These are phyloP conservation scores for Clarias magur DNA, from an alignment of 2,113 vertebrate species.

Conservation along the genomic window DNA sequence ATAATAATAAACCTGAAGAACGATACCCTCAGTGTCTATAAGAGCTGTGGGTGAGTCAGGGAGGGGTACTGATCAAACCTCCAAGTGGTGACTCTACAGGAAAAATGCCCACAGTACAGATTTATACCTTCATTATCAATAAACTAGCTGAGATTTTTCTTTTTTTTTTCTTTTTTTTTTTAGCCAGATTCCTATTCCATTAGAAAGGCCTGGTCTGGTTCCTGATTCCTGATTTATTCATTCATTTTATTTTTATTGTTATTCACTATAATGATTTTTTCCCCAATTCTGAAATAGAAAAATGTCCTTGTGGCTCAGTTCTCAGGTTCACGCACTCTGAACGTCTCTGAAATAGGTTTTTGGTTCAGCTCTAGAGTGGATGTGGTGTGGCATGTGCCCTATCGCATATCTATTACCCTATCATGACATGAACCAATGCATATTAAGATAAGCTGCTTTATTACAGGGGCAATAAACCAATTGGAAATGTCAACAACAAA, in stretches of 20 bases:
- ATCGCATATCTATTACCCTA: not conserved
- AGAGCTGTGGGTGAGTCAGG: not conserved
- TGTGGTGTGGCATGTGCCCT: too few species aligned
- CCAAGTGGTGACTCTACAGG: not conserved
- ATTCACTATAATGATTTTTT: not conserved
- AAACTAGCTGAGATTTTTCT: not conserved
- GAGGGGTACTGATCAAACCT: not conserved
- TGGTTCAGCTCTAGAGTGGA: not conserved
- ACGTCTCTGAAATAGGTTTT: slow-evolving; percentile 7
- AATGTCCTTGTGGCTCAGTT: not conserved
- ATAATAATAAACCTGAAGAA: not conserved
- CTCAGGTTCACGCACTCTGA: not conserved
- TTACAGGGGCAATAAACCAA: slow-evolving; percentile 52
- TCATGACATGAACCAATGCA: slow-evolving; percentile 48
- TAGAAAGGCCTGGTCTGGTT: not conserved
- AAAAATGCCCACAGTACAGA: not conserved
- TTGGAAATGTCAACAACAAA: slow-evolving; percentile 49
- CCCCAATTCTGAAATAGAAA: not conserved
- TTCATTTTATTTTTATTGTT: not conserved
- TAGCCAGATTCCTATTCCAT: not conserved
- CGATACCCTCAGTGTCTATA: too few species aligned
- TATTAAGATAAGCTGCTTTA: slow-evolving; percentile 59
- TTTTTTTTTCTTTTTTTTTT: not conserved
- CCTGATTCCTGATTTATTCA: too few species aligned
- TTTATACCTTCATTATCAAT: not conserved